A percentile compares a stretch with the other conserved stretches of the same genome.
These are phyloP conservation scores for Myotis myotis DNA, from an alignment of 2,797 vertebrate genomes.

Conservation along the genomic window DNA sequence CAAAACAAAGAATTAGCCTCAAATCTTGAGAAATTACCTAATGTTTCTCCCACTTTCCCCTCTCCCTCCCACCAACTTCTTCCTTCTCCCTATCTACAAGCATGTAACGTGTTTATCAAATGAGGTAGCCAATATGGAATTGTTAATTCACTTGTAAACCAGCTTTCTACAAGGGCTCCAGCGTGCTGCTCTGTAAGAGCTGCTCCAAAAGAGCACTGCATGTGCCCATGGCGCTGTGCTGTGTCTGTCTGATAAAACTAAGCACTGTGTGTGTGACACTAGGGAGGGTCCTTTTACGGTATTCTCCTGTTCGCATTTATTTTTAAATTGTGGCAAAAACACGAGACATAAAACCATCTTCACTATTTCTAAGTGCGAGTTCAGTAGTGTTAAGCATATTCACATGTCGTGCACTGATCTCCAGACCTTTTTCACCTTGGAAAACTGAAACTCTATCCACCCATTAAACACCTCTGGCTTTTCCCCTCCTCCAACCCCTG, in stretches of 20 bases:
- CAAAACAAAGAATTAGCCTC: neutral
- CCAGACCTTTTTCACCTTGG: neutral
- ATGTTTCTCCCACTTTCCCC: neutral
- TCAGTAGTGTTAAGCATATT: neutral
- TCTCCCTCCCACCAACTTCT: neutral
- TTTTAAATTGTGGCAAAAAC: neutral
- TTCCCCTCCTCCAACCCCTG: neutral
- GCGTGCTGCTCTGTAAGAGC: neutral
- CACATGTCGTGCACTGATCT: neutral
- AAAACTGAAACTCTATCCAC: neutral
- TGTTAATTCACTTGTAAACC: neutral
- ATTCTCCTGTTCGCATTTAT: neutral
- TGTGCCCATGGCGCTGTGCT: too few relatives aligned
- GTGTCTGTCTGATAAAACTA: neutral
- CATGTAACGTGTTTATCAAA: neutral
- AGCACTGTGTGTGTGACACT: rapidly evolving
- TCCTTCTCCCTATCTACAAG: neutral
- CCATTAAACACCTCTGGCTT: neutral
- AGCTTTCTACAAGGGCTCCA: neutral
- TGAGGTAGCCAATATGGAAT: neutral
- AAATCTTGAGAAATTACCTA: neutral
- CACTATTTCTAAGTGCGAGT: neutral
- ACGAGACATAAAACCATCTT: neutral
- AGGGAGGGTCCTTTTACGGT: neutral
- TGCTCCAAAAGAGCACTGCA: neutral